Evolutionary conservation across 2,113 vertebrate species (phyloP).

Genomic region (Albula glossodonta): DNA sequence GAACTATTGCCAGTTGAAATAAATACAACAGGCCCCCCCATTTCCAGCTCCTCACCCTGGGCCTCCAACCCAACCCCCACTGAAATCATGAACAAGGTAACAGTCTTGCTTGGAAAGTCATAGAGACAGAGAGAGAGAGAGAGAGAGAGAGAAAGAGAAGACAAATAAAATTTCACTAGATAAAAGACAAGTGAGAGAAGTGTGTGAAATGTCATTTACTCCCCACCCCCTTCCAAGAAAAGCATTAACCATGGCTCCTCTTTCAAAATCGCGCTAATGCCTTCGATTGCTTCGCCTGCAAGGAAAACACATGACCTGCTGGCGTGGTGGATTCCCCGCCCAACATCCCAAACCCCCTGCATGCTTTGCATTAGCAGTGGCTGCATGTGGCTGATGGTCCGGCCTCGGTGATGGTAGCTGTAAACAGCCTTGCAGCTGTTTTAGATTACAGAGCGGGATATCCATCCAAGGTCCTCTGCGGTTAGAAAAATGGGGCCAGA

Average conservation of each 20-base stretch:
- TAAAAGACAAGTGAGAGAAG: not conserved
- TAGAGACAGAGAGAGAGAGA: not conserved
- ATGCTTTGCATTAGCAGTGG: not conserved
- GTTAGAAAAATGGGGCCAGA: slow-evolving; percentile 36
- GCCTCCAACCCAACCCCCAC: not conserved
- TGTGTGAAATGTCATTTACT: not conserved
- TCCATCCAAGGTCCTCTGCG: slow-evolving; percentile 31
- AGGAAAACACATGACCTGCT: not conserved
- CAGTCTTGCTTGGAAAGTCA: not conserved
- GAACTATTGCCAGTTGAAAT: not conserved
- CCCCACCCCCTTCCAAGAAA: not conserved
- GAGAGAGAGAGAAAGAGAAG: not conserved
- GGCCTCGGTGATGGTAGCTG: slow-evolving; percentile 40
- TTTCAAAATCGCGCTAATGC: not conserved
- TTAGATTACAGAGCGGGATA: slow-evolving; percentile 54
- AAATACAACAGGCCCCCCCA: not conserved
- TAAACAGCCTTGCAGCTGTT: slow-evolving; percentile 56
- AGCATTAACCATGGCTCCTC: not conserved
- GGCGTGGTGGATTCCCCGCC: not conserved
- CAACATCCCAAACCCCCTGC: not conserved
- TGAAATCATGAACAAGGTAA: not conserved
- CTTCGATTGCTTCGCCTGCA: not conserved
- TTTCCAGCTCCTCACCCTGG: not conserved
- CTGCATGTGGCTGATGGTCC: slow-evolving; percentile 35
- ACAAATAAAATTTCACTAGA: not conserved